Evolutionary conservation across 2,797 vertebrate species (phyloP).

Genomic region (Triplophysa yarkandensis): DNA sequence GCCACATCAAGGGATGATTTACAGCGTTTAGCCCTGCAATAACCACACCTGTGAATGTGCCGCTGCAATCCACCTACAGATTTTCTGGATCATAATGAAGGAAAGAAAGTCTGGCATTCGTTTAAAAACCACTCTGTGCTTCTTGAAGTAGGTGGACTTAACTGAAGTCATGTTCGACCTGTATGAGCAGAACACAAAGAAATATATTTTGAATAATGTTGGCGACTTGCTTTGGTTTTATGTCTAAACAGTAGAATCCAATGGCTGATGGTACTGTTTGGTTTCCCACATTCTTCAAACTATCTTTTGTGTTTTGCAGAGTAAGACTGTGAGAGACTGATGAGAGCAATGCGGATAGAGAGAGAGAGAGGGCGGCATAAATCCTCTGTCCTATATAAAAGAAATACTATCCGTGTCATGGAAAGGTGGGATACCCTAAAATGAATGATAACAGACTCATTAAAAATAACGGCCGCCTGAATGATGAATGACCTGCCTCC

Average conservation of each 20-base stretch:
- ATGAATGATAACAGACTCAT: conserved; percentile 88
- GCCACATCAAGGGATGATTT: conserved; percentile 43
- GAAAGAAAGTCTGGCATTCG: neutral
- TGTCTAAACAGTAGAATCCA: no score
- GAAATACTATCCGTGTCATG: conserved; percentile 84
- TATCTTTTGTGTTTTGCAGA: no score
- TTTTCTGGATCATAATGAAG: conserved; percentile 3
- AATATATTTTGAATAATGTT: no score
- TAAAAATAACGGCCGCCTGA: conserved; percentile 82
- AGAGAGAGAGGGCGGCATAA: conserved; percentile 72
- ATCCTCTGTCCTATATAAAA: conserved; percentile 85
- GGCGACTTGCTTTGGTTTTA: no score
- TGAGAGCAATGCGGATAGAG: conserved; percentile 4
- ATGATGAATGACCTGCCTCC: conserved; percentile 79
- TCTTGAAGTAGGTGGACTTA: neutral
- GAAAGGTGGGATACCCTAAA: conserved; percentile 86
- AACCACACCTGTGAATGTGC: conserved; percentile 44
- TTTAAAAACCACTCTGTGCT: no score
- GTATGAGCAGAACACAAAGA: no score
- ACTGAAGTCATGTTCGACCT: no score
- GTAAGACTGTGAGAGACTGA: conserved; percentile 46
- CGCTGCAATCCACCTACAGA: conserved; percentile 26
- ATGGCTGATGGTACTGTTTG: no score
- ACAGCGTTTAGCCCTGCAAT: conserved; percentile 39
- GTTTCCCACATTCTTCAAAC: no score